These are phyloP conservation scores for Hycleus cichorii DNA, from an alignment of 1,140 invertebrate species.

Conservation along the genomic window DNA sequence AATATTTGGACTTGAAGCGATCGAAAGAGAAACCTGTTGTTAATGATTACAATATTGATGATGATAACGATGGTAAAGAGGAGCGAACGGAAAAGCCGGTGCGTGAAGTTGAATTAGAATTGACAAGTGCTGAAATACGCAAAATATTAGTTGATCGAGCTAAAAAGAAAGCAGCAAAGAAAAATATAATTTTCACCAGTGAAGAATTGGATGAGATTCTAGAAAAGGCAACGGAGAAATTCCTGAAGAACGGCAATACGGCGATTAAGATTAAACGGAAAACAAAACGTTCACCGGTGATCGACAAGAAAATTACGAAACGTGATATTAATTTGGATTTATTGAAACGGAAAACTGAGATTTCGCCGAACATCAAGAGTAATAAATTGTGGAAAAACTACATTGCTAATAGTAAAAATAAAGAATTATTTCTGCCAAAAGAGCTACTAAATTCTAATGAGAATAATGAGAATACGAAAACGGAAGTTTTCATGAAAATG, in stretches of 20 bases:
- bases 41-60: too few relatives aligned
- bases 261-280: constrained; percentile 17
- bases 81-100: neutral
- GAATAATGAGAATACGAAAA: neutral
- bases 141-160: constrained; percentile 28
- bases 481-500: constrained; percentile 6
- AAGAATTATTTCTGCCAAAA: neutral
- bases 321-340: constrained; percentile 28
- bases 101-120: constrained; percentile 15
- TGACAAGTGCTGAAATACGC: constrained; percentile 29
- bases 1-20: neutral
- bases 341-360: constrained; percentile 12
- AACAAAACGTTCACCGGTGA: constrained; percentile 6
- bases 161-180: constrained; percentile 27
- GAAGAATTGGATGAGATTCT: constrained; percentile 29
- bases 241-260: constrained; percentile 12
- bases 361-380: neutral
- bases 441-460: too few relatives aligned
- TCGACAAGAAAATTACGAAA: neutral
- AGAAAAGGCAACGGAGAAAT: constrained; percentile 23
- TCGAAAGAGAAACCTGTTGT: neutral
- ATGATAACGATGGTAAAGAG: neutral
- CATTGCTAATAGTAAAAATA: neutral
- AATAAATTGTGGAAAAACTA: neutral
- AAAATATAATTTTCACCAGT: constrained; percentile 30